phyloP scores from a whole-genome alignment of 2,888 invertebrate species.

The Seladonia tumulorum region DNA sequence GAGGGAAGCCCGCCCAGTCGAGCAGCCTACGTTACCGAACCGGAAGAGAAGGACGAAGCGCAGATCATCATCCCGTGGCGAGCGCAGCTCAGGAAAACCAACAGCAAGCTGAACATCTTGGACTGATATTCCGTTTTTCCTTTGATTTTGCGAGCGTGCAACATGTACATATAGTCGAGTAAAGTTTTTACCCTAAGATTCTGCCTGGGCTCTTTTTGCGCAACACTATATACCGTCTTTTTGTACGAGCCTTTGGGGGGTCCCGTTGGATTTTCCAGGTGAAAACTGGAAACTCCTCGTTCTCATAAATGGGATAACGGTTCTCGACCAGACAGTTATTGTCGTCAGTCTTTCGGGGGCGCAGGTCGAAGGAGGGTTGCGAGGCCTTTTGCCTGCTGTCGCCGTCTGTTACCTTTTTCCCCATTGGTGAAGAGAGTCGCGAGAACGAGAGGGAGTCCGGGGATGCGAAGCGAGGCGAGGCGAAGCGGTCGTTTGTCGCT shows the following conservation, averaged over 20 bases:
- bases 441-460: not conserved
- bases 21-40: not conserved
- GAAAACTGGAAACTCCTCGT: not conserved
- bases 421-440: not conserved
- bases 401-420: not conserved
- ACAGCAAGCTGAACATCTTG: slow-evolving; percentile 94
- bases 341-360: not conserved
- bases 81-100: slow-evolving; percentile 94
- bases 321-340: not conserved
- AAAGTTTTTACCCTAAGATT: slow-evolving; percentile 34
- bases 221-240: no score
- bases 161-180: slow-evolving; percentile 49
- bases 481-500: not conserved
- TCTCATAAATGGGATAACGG: not conserved
- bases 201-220: no score
- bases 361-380: not conserved
- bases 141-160: not conserved
- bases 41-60: slow-evolving; percentile 82
- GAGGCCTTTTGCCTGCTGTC: not conserved
- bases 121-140: slow-evolving; percentile 84
- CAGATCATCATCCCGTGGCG: slow-evolving; percentile 96
- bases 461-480: not conserved
- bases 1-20: slow-evolving; percentile 5
- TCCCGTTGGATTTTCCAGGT: not conserved
- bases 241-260: no score